These are phyloP conservation scores for Drosophila ananassae DNA, from an alignment of 1,140 invertebrate genomes.

Conservation along the genomic window DNA sequence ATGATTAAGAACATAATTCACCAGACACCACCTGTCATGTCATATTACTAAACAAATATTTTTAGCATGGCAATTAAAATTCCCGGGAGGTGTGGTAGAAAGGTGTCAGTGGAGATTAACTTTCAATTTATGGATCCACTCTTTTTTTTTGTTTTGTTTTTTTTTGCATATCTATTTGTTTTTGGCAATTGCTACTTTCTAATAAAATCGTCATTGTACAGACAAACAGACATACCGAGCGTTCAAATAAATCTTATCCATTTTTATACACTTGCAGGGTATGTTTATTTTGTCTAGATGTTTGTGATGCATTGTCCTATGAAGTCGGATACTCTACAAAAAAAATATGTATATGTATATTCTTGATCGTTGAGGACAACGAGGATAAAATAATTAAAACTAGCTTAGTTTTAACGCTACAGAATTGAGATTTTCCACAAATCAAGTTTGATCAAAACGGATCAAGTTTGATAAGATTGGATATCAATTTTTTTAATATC, in stretches of 20 bases:
- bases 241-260: conserved; percentile 54
- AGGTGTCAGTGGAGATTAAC: conserved; percentile 17
- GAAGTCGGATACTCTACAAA: too few relatives aligned
- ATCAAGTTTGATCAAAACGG: too few relatives aligned
- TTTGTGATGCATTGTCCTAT: too few relatives aligned
- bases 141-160: conserved; percentile 4
- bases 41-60: conserved; percentile 36
- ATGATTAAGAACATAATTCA: conserved; percentile 15
- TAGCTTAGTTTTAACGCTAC: too few relatives aligned
- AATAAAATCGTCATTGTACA: conserved; percentile 43
- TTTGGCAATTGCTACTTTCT: conserved; percentile 50
- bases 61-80: conserved; percentile 46
- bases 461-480: too few relatives aligned
- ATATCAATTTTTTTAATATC: too few relatives aligned
- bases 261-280: conserved; percentile 4
- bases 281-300: too few relatives aligned
- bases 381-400: too few relatives aligned
- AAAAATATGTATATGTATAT: too few relatives aligned
- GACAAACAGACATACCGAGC: conserved; percentile 5
- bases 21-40: conserved; percentile 18
- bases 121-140: conserved; percentile 48
- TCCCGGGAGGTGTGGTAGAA: conserved; percentile 32
- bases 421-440: too few relatives aligned
- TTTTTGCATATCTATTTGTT: conserved; percentile 43
- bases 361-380: too few relatives aligned